Evolutionary conservation across 2,113 vertebrate species (phyloP).

Genomic region (Morphnarchus princeps): DNA sequence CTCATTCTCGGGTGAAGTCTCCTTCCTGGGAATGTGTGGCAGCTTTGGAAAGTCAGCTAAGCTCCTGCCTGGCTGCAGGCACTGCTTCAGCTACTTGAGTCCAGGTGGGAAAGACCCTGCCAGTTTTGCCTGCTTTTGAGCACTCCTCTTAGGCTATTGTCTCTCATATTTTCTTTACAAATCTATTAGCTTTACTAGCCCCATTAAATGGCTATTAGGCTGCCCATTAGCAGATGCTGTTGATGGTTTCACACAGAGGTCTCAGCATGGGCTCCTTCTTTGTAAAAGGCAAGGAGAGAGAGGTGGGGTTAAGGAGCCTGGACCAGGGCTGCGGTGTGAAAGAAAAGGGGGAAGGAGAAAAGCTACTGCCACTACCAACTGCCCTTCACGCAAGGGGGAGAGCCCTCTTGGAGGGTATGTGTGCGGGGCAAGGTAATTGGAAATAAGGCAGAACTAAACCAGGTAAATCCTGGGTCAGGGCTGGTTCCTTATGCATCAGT

Average conservation of each 20-base stretch:
- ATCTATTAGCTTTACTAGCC: constrained; percentile 56
- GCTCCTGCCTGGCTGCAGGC: background rate
- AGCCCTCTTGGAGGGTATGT: background rate
- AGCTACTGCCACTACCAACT: background rate
- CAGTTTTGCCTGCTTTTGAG: constrained; percentile 33
- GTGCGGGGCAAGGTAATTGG: background rate
- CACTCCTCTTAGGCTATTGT: constrained; percentile 20
- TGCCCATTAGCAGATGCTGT: constrained; percentile 67
- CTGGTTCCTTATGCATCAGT: background rate
- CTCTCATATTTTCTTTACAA: constrained; percentile 66
- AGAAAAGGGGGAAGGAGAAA: background rate
- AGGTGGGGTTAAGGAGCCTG: background rate
- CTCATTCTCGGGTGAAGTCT: background rate
- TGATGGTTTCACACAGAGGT: constrained; percentile 49
- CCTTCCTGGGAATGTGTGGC: background rate
- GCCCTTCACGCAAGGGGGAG: background rate
- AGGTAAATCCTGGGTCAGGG: background rate
- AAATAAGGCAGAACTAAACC: background rate
- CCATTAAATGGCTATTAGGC: constrained; percentile 70
- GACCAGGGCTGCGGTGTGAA: background rate
- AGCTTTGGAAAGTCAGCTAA: background rate
- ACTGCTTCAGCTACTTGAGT: background rate
- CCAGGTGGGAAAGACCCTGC: background rate
- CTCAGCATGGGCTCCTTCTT: constrained; percentile 21
- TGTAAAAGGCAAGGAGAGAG: background rate